A percentile compares a stretch with the other conserved stretches of the same genome.
Conservation (phyloP, 2,888 invertebrate species). For the Drosophila cracens region DNA sequence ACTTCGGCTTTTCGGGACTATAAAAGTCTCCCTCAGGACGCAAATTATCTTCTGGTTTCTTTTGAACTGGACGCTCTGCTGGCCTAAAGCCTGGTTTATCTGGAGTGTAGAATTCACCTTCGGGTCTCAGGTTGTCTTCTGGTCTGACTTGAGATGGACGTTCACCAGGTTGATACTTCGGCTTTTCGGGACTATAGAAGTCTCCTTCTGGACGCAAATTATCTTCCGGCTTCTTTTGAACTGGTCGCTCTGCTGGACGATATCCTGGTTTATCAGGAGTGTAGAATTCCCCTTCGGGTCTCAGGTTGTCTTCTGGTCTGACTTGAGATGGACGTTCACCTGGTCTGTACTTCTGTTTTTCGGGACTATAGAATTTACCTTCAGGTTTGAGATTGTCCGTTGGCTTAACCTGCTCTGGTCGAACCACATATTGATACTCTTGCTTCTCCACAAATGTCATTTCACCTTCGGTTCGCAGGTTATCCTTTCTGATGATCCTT, state of each 20-base stretch:
- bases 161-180: slow-evolving; percentile 6
- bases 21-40: too few relatives aligned
- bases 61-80: slow-evolving; percentile 25
- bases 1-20: too few relatives aligned
- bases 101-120: slow-evolving; percentile 28
- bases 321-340: slow-evolving; percentile 85
- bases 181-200: slow-evolving; percentile 36
- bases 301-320: slow-evolving; percentile 87
- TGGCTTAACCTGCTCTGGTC: slow-evolving; percentile 84
- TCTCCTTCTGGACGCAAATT: too few relatives aligned
- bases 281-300: slow-evolving; percentile 86
- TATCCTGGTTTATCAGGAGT: slow-evolving; percentile 82
- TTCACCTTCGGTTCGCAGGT: too few relatives aligned
- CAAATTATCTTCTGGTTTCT: slow-evolving; percentile 67
- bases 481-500: too few relatives aligned
- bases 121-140: slow-evolving; percentile 76
- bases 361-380: slow-evolving; percentile 86
- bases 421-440: slow-evolving; percentile 85
- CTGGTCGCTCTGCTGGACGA: slow-evolving; percentile 66
- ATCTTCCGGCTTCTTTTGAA: too few relatives aligned
- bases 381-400: slow-evolving; percentile 86
- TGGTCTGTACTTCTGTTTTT: slow-evolving; percentile 84
- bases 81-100: slow-evolving; percentile 19
- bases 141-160: slow-evolving; percentile 79
- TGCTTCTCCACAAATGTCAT: slow-evolving; percentile 84